phyloP scores from a whole-genome alignment of 2,113 vertebrate genomes.

The Sturnus vulgaris region DNA sequence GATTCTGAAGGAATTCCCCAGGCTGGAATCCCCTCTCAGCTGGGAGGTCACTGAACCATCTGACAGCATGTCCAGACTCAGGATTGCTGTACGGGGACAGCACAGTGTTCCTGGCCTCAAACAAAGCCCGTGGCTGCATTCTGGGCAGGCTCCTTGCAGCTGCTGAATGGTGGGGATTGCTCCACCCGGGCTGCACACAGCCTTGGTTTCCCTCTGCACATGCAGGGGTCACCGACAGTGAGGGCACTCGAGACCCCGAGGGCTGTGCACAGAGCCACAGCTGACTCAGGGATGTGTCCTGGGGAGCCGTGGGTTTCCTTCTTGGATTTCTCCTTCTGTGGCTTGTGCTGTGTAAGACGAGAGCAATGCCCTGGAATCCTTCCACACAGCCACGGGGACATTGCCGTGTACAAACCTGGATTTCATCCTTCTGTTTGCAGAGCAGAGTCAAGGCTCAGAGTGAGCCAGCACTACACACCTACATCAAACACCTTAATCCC shows the following conservation, averaged over 20 bases:
- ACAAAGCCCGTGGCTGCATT: neutral
- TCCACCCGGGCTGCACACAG: neutral
- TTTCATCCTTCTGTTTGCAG: neutral
- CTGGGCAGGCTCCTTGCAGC: neutral
- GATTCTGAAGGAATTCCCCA: neutral
- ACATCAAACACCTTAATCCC: neutral
- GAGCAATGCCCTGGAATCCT: neutral
- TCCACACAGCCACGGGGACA: neutral
- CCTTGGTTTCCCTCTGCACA: neutral
- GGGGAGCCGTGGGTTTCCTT: neutral
- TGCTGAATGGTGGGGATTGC: neutral
- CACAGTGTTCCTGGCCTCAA: neutral
- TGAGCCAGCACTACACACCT: neutral
- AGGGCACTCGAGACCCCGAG: neutral
- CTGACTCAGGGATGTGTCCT: neutral
- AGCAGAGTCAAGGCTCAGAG: neutral
- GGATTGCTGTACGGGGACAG: neutral
- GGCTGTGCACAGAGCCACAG: neutral
- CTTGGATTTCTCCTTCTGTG: neutral
- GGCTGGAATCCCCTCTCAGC: neutral
- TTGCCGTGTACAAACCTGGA: accelerated
- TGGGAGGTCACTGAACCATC: neutral
- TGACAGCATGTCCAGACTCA: neutral
- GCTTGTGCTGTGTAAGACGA: neutral
- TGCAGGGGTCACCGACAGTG: neutral